phyloP scores from a whole-genome alignment of 2,888 invertebrate species.

The Uropetala carovei region DNA sequence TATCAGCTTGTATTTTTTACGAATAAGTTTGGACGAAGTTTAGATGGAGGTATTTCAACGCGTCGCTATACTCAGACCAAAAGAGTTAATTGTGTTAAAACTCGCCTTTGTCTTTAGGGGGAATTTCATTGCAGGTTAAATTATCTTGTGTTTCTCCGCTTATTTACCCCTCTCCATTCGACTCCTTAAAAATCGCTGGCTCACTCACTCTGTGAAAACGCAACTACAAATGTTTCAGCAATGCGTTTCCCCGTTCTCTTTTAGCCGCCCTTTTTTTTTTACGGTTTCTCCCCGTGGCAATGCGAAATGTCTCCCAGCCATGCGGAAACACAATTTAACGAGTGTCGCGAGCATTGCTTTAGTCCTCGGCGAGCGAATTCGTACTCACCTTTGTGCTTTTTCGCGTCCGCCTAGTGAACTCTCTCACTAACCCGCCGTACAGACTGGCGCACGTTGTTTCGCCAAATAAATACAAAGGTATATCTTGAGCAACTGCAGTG shows the following conservation, averaged over 20 bases:
- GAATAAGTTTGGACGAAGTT: no score
- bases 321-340: conserved; percentile 15
- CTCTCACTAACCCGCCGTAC: not conserved
- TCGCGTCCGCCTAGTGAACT: not conserved
- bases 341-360: not conserved
- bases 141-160: not conserved
- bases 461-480: not conserved
- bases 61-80: no score
- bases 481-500: not conserved
- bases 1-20: no score
- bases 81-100: no score
- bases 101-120: no score
- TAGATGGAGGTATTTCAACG: no score
- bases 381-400: not conserved
- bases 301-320: conserved; percentile 9
- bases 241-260: not conserved
- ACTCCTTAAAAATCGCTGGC: no score
- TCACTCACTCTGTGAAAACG: no score
- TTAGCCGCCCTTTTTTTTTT: not conserved
- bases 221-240: not conserved
- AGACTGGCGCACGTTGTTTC: not conserved
- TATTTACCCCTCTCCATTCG: not conserved
- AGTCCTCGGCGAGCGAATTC: not conserved
- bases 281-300: not conserved
- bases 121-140: not conserved